Evolutionary conservation across 1,140 invertebrate genomes (phyloP).

Genomic region (Meloidogyne exigua): DNA sequence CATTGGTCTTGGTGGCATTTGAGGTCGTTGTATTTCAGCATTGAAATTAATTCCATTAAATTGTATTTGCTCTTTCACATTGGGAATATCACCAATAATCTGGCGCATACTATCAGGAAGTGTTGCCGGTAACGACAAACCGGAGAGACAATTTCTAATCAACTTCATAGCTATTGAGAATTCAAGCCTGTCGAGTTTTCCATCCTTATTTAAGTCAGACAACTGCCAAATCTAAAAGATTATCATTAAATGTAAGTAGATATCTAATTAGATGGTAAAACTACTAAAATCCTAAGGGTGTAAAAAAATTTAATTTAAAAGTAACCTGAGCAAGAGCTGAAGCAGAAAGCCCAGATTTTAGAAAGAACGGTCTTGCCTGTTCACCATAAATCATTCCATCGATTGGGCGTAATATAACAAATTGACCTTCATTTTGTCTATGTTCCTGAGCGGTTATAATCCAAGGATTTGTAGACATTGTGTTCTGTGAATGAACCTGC

Average conservation of each 20-base stretch:
- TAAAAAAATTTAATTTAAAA: conserved; percentile 84
- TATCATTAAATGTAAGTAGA: conserved; percentile 5
- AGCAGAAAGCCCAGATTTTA: conserved; percentile 43
- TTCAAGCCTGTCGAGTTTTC: conserved; percentile 45
- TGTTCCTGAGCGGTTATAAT: conserved; percentile 23
- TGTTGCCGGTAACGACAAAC: conserved; percentile 31
- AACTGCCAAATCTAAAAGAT: conserved; percentile 51
- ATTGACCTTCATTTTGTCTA: conserved; percentile 43
- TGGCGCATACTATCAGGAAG: conserved; percentile 42
- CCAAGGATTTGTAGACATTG: conserved; percentile 24
- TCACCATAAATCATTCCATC: conserved; percentile 44
- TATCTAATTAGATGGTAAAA: conserved; percentile 7
- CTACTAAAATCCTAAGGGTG: conserved; percentile 45
- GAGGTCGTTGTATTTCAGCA: conserved; percentile 2
- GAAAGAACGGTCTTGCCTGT: conserved; percentile 45
- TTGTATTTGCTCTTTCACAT: not conserved
- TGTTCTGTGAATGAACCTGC: not conserved
- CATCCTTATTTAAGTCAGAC: conserved; percentile 49
- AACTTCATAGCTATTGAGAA: conserved; percentile 50
- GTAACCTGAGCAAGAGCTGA: conserved; percentile 75
- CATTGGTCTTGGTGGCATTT: conserved; percentile 26
- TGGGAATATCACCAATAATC: conserved; percentile 11
- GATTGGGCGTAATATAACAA: conserved; percentile 39
- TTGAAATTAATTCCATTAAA: conserved; percentile 11
- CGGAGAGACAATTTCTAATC: conserved; percentile 40